phyloP scores from a whole-genome alignment of 2,113 vertebrate species.

The Mustela lutreola region DNA sequence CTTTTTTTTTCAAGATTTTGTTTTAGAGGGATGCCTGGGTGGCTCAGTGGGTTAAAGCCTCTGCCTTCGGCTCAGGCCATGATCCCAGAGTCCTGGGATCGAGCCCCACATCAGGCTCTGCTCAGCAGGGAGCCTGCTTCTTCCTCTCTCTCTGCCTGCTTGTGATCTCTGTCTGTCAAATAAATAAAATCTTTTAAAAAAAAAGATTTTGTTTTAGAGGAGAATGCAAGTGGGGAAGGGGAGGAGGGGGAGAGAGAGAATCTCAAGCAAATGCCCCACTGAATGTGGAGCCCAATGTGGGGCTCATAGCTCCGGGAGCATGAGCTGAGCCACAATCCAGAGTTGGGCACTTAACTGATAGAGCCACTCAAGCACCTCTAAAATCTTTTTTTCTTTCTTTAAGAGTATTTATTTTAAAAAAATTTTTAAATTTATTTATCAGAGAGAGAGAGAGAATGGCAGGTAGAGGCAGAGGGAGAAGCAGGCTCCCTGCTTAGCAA shows the following conservation, averaged over 20 bases:
- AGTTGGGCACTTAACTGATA: background rate
- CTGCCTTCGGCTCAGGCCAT: too few species aligned
- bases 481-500: too few species aligned
- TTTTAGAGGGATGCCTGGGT: background rate
- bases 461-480: too few species aligned
- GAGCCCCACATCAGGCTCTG: too few species aligned
- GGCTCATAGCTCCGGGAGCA: background rate
- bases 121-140: too few species aligned
- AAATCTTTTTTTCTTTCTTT: background rate
- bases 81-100: too few species aligned
- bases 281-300: background rate
- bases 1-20: background rate
- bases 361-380: background rate
- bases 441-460: too few species aligned
- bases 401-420: background rate
- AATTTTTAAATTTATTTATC: too few species aligned
- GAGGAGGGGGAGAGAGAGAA: background rate
- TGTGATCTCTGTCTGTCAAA: too few species aligned
- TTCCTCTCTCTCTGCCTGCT: too few species aligned
- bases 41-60: too few species aligned
- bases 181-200: too few species aligned
- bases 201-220: background rate
- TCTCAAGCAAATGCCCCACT: background rate
- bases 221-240: background rate
- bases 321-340: background rate